These are phyloP conservation scores for Lepeophtheirus nordmannii DNA, from an alignment of 2,888 invertebrate genomes.

Conservation along the genomic window DNA sequence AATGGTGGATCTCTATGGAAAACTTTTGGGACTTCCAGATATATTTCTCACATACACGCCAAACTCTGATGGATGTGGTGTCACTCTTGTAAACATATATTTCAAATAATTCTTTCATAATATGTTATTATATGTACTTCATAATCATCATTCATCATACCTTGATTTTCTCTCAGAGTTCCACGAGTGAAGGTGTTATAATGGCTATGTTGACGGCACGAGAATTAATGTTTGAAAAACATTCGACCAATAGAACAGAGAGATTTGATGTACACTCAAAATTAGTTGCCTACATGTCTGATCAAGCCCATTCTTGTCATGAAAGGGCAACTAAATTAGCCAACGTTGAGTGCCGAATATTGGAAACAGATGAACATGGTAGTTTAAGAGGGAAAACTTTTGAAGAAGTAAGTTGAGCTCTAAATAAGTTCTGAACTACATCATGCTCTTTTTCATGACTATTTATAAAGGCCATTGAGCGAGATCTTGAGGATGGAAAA, in stretches of 20 bases:
- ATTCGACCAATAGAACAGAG: background rate
- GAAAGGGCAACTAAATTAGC: background rate
- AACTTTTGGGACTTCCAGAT: background rate
- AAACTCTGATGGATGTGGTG: background rate
- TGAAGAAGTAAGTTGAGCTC: background rate
- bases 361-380: background rate
- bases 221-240: background rate
- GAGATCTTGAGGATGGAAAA: background rate
- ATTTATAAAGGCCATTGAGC: background rate
- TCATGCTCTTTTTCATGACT: too few relatives aligned
- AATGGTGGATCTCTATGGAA: background rate
- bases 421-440: too few relatives aligned
- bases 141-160: background rate
- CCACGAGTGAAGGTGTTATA: conserved; percentile 4
- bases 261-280: background rate
- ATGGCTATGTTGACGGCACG: background rate
- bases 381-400: background rate
- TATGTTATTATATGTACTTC: background rate
- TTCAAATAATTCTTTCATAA: background rate
- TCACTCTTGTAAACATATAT: background rate
- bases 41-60: background rate
- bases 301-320: conserved; percentile 1
- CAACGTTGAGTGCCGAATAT: background rate
- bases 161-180: background rate
- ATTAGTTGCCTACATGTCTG: background rate